Conservation (phyloP, 2,888 invertebrate genomes). For the Deladenus siricidicola region DNA sequence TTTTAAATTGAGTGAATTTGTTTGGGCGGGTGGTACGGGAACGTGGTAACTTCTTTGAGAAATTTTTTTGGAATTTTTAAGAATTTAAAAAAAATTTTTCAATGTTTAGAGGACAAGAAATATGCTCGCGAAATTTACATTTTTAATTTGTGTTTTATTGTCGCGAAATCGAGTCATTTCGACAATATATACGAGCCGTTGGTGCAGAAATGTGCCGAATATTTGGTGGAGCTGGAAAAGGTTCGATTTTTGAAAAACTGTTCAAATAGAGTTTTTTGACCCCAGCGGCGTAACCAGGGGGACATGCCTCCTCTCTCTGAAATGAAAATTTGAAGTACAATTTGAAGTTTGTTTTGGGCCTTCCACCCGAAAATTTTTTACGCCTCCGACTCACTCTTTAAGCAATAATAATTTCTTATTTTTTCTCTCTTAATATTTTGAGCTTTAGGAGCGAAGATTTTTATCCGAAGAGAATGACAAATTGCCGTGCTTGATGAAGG, state of each 20-base stretch:
- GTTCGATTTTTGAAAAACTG: no score
- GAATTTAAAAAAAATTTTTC: no score
- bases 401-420: background rate
- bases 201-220: constrained; percentile 50
- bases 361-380: no score
- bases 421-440: background rate
- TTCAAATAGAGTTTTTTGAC: no score
- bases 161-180: constrained; percentile 28
- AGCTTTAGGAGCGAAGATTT: constrained; percentile 31
- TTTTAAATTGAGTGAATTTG: no score
- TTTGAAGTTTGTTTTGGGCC: no score
- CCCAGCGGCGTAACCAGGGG: no score
- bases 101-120: constrained; percentile 18
- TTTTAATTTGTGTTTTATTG: constrained; percentile 52
- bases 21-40: no score
- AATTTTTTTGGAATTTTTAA: no score
- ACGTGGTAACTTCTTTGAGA: no score
- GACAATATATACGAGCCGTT: constrained; percentile 52
- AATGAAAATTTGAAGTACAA: no score
- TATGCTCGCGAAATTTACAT: constrained; percentile 25
- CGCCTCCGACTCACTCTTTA: background rate
- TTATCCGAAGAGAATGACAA: constrained; percentile 28
- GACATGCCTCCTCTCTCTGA: no score
- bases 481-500: constrained; percentile 34
- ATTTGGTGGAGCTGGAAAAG: constrained; percentile 47